Base-by-base conservation (phyloP, 2,888 invertebrate genomes). In the Neoitamus cyanurus region DNA sequence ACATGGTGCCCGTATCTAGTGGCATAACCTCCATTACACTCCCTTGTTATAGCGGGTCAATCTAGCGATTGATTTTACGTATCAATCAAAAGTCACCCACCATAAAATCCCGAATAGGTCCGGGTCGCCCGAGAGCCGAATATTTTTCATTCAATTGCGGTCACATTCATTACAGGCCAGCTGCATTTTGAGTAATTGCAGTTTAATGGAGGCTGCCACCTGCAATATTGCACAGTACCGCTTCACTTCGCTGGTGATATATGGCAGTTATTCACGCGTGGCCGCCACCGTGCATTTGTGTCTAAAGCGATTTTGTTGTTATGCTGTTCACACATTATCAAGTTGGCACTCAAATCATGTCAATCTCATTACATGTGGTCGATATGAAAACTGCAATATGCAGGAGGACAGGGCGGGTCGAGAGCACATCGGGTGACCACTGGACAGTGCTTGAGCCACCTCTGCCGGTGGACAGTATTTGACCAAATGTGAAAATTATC, bases 121-220 rank as follows among this genome's bases (percentile, higher is more conserved):
- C 31, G 31, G n/a, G n/a, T 13, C 13, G 20, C 20, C 20, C 11
- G 25, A 42, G n/a, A 42, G 6, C 15, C 25, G 13, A 73, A 34
- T 73, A 73, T 73, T 73, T 34, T 31, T 73, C 73, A 36, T 73
- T n/a, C 36, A 73, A 73, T 73, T 73, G 73, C 20, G 73, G 73
- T 73, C 73, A 34, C 73, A 73, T 73, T 36, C 73, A 73, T 73
- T 73, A 73, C 73, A 36, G 37, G 34, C 15, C 73, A 73, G n/a
- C 73, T 73, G 73, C 73, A 73, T 36, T 73, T 34, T 73, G 73
- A 73, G 36, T 73, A 73, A 73, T 73, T 73, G 73, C 20, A n/a
- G 20, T 73, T 73, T 73, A 73, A 73, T 73, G 73, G 36, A 73
- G 31, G 36, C 36, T 34, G 34, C 73, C 73, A 73, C 73, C 73